A percentile compares a stretch with the other conserved stretches of the same genome.
Conservation (phyloP, 2,888 invertebrate species). For the Azorinus chamasolen region DNA sequence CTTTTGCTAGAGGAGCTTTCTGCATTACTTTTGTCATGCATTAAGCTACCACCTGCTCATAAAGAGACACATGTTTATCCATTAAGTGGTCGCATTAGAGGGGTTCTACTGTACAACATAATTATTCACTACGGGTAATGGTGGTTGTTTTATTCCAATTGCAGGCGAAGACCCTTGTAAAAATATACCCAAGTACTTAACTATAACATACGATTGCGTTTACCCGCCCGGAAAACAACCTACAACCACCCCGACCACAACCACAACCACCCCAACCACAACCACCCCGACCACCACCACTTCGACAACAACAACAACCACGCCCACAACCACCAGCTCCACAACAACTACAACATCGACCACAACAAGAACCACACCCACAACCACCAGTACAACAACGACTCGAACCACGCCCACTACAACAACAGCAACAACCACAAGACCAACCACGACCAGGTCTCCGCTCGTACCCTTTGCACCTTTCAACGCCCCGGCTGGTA, state of each 20-base stretch:
- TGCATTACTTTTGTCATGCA: too few relatives aligned
- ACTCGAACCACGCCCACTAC: slow-evolving; percentile 28
- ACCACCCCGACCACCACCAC: slow-evolving; percentile 16
- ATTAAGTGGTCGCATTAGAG: too few relatives aligned
- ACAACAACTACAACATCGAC: slow-evolving; percentile 13
- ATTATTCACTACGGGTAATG: too few relatives aligned
- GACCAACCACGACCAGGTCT: slow-evolving; percentile 15
- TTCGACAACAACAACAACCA: slow-evolving; percentile 12
- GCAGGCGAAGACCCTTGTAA: slow-evolving; percentile 70
- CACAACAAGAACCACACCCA: not conserved
- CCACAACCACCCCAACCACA: slow-evolving; percentile 19
- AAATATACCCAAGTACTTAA: slow-evolving; percentile 66
- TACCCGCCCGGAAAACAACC: slow-evolving; percentile 62
- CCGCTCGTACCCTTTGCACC: slow-evolving; percentile 49
- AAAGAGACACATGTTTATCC: too few relatives aligned
- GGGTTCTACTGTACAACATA: too few relatives aligned
- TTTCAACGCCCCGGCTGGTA: slow-evolving; percentile 62
- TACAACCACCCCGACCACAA: slow-evolving; percentile 30
- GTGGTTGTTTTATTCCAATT: not conserved
- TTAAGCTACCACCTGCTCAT: too few relatives aligned
- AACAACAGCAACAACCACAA: slow-evolving; percentile 19
- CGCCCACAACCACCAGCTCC: slow-evolving; percentile 13
- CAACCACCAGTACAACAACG: slow-evolving; percentile 26
- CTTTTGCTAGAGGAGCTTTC: too few relatives aligned
- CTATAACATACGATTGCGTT: slow-evolving; percentile 59